Percentiles rank a stretch among this genome's conserved stretches.
Evolutionary conservation across 2,113 vertebrate genomes (phyloP).

Genomic region (Crotalus horridus): DNA sequence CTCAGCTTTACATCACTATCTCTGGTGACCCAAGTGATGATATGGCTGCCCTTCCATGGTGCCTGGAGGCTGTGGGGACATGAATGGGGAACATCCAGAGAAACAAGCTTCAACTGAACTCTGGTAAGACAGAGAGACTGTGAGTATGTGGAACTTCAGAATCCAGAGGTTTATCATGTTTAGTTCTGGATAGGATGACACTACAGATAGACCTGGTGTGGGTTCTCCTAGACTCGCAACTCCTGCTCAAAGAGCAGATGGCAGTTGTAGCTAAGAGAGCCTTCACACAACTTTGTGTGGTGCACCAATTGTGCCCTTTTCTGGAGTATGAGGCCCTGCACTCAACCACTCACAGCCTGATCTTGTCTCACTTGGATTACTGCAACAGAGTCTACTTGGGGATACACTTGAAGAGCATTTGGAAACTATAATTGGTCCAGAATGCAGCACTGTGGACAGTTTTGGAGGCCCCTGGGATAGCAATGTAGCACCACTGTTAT

Average conservation of each 20-base stretch:
- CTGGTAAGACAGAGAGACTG: neutral
- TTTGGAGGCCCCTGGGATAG: neutral
- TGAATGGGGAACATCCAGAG: neutral
- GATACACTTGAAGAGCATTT: neutral
- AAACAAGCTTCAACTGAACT: neutral
- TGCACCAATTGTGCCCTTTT: neutral
- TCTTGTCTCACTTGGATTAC: neutral
- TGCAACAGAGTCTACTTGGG: neutral
- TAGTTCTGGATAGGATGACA: too few species aligned
- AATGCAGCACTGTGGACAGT: neutral
- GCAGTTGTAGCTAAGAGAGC: too few species aligned
- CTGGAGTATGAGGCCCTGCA: neutral
- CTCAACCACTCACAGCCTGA: neutral
- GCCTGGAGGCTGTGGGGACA: neutral
- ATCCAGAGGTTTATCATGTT: neutral
- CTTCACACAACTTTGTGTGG: neutral
- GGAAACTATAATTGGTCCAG: neutral
- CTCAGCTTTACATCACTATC: neutral
- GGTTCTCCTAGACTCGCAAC: neutral
- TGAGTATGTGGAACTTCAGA: neutral
- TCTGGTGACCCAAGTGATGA: neutral
- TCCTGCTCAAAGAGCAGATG: neutral
- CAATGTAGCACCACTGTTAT: neutral
- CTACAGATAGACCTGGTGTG: neutral
- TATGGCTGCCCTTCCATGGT: neutral